Percentiles rank a stretch among this genome's conserved stretches.
Evolutionary conservation across 1,140 invertebrate species (phyloP).

Genomic region (Drosophila cardini): DNA sequence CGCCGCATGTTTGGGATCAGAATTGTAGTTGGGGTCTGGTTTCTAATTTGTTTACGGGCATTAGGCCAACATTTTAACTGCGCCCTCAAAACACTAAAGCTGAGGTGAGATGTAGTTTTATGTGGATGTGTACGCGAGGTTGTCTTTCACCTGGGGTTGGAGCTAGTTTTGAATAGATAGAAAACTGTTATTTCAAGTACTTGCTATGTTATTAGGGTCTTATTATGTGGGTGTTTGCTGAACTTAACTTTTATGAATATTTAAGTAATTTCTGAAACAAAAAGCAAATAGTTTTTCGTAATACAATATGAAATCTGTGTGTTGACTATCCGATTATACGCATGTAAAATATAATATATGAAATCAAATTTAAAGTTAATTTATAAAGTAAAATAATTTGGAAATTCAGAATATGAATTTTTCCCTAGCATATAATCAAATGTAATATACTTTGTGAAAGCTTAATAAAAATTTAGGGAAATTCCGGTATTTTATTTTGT

Average conservation of each 20-base stretch:
- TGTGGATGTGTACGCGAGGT: conserved; percentile 2
- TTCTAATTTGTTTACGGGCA: conserved; percentile 73
- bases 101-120: conserved; percentile 36
- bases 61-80: conserved; percentile 50
- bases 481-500: no score
- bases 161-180: conserved; percentile 41
- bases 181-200: conserved; percentile 55
- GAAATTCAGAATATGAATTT: no score
- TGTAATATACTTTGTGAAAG: no score
- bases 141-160: conserved; percentile 1
- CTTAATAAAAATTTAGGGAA: no score
- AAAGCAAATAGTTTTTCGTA: background rate
- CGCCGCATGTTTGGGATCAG: conserved; percentile 29
- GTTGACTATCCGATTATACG: background rate
- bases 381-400: no score
- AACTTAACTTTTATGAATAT: conserved; percentile 9
- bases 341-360: no score
- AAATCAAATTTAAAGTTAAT: no score
- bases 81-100: conserved; percentile 26
- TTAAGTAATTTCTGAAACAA: conserved; percentile 11
- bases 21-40: background rate
- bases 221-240: conserved; percentile 9
- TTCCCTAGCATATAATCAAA: no score
- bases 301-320: conserved; percentile 1
- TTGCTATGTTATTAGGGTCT: conserved; percentile 16